Base-by-base conservation (phyloP, 2,888 invertebrate genomes). In the Sarcophaga subvicina region DNA sequence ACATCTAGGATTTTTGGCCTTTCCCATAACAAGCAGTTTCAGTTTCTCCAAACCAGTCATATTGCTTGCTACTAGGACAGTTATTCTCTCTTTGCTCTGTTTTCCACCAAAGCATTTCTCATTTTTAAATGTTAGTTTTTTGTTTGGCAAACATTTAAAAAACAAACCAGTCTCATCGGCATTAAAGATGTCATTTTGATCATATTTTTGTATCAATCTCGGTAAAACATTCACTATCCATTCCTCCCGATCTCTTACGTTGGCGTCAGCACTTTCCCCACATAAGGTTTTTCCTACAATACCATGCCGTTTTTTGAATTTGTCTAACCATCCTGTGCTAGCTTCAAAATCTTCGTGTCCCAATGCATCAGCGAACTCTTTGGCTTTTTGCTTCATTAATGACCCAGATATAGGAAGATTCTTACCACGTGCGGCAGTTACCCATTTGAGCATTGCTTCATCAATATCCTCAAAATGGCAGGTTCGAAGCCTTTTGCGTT, bases 11-110 rank as follows among this genome's bases (percentile, higher is more conserved):
- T 25, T 25, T 25, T 25, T 25, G 25, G 25, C 25, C 66, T 17
- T 54, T 11, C 17, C 12, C 4, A 76, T 82, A 45, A 85, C 71
- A 66, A 85, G 84, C 71, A 76, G 71, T 80, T 80, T 76, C 2
- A 85, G 85, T 66, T 85, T 85, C 71, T 85, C 80, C 72, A 66
- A 66, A 75, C 78, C 75, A 79, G 73, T 73, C 85, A 82, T 85
- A 80, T 86, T 80, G 71, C 76, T 73, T 80, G 71, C 82, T 71
- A 86, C 67, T 73, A 86, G 27, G 60, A 75, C 59, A 77, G 59
- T 59, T 77, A 69, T 69, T 60, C 62, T 71, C 20, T 64, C 37
- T 54, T 71, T 71, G 63, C 79, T 79, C 25, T 25, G 47, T 49
- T 49, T 49, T 49, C 47, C 5, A 49, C 47, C 47, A 49, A 49